These are phyloP conservation scores for Melanotaenia nigrans DNA, from an alignment of 2,797 vertebrate genomes.

Conservation along the genomic window DNA sequence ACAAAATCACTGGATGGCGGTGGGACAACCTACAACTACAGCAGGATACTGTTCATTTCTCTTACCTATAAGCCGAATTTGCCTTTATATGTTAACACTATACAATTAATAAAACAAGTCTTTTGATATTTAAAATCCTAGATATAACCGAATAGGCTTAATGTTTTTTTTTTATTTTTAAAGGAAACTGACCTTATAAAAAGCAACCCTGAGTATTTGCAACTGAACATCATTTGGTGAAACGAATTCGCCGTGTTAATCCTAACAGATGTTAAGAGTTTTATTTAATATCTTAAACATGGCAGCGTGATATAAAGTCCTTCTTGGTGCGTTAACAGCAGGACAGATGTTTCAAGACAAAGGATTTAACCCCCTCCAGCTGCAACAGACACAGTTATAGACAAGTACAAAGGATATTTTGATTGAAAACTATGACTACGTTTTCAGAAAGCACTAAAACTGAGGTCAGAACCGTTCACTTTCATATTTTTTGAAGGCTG, in stretches of 20 bases:
- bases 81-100: not conserved
- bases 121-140: accelerated
- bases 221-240: not conserved
- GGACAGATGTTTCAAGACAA: constrained; percentile 82
- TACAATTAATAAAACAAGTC: not conserved
- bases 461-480: constrained; percentile 25
- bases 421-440: constrained; percentile 8
- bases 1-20: constrained; percentile 10
- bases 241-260: not conserved
- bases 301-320: constrained; percentile 10
- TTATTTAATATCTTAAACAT: not conserved
- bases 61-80: constrained; percentile 26
- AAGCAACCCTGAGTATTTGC: constrained; percentile 13
- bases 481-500: constrained; percentile 56
- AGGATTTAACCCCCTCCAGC: constrained; percentile 71
- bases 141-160: not conserved
- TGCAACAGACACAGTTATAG: constrained; percentile 40
- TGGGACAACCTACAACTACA: not conserved
- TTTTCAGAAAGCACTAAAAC: constrained; percentile 36
- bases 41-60: not conserved
- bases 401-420: constrained; percentile 26
- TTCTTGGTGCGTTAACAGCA: constrained; percentile 61
- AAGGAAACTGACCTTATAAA: constrained; percentile 4
- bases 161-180: not conserved
- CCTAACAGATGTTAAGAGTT: not conserved